Percentiles rank a stretch among this genome's conserved stretches.
Conservation (phyloP, 2,797 vertebrate species). For the Tapera naevia region DNA sequence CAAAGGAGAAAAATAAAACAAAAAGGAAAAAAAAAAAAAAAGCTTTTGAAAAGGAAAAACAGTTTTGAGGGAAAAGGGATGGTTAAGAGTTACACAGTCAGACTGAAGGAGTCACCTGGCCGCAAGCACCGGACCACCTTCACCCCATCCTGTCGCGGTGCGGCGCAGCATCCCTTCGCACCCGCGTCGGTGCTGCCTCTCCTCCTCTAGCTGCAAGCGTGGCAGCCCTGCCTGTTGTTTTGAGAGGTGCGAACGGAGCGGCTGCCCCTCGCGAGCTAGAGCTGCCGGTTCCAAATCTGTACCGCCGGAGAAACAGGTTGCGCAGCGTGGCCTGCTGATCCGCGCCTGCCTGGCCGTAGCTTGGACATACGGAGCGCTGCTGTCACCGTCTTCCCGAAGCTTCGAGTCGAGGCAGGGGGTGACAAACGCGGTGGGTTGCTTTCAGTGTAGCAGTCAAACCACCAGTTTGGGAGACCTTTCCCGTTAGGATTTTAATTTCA, state of each 20-base stretch:
- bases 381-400: not conserved
- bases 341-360: slow-evolving; percentile 53
- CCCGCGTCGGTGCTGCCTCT: not conserved
- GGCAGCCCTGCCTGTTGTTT: slow-evolving; percentile 62
- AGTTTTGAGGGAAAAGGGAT: not conserved
- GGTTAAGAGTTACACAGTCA: not conserved
- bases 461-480: slow-evolving; percentile 40
- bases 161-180: not conserved
- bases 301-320: slow-evolving; percentile 49
- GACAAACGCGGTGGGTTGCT: slow-evolving; percentile 46
- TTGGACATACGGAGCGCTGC: slow-evolving; percentile 59
- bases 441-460: slow-evolving; percentile 44
- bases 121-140: not conserved
- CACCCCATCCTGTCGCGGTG: fast-evolving
- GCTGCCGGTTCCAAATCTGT: slow-evolving; percentile 55
- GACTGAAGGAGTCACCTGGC: not conserved
- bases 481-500: slow-evolving; percentile 15
- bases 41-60: not conserved
- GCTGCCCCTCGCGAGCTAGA: slow-evolving; percentile 32
- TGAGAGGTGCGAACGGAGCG: slow-evolving; percentile 44
- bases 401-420: slow-evolving; percentile 46
- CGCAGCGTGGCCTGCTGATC: slow-evolving; percentile 37
- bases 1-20: not conserved
- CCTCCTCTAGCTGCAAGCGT: not conserved
- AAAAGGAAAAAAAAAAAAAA: fast-evolving